These are phyloP conservation scores for Sternarchorhynchus goeldii DNA, from an alignment of 2,797 vertebrate genomes.

Conservation along the genomic window DNA sequence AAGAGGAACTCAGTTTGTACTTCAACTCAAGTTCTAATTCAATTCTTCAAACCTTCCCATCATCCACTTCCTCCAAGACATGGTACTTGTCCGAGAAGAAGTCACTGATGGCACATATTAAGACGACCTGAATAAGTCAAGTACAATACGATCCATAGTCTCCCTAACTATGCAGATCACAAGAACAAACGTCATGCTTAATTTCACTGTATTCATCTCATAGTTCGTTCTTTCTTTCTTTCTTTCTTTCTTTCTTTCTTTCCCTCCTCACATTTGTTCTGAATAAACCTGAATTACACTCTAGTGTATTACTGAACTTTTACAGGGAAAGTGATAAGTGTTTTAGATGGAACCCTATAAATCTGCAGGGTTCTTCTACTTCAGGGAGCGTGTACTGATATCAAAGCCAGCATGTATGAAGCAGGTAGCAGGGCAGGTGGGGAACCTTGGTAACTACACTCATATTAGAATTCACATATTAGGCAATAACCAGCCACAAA, in stretches of 20 bases:
- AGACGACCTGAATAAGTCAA: neutral
- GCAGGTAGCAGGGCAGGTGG: constrained; percentile 14
- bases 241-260: too few relatives aligned
- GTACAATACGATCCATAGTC: neutral
- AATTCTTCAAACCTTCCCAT: too few relatives aligned
- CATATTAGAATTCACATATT: constrained; percentile 38
- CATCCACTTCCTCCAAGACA: neutral
- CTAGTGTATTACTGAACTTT: too few relatives aligned
- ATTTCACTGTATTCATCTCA: too few relatives aligned
- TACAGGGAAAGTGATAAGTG: too few relatives aligned
- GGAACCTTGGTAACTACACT: constrained; percentile 15
- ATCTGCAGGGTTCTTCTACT: constrained; percentile 2
- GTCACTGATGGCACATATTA: neutral
- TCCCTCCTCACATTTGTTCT: too few relatives aligned
- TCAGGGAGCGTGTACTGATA: constrained; percentile 6
- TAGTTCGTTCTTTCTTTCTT: too few relatives aligned
- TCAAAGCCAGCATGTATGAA: constrained; percentile 10
- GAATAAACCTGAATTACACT: too few relatives aligned
- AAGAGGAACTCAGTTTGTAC: neutral
- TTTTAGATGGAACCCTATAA: too few relatives aligned
- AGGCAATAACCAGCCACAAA: constrained; percentile 29
- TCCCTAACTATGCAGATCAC: neutral
- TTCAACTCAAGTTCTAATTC: neutral
- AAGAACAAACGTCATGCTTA: too few relatives aligned
- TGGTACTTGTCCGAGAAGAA: neutral